Percentiles rank a stretch among this genome's conserved stretches.
phyloP scores from a whole-genome alignment of 2,888 invertebrate genomes.

The Hydriomena furcata region DNA sequence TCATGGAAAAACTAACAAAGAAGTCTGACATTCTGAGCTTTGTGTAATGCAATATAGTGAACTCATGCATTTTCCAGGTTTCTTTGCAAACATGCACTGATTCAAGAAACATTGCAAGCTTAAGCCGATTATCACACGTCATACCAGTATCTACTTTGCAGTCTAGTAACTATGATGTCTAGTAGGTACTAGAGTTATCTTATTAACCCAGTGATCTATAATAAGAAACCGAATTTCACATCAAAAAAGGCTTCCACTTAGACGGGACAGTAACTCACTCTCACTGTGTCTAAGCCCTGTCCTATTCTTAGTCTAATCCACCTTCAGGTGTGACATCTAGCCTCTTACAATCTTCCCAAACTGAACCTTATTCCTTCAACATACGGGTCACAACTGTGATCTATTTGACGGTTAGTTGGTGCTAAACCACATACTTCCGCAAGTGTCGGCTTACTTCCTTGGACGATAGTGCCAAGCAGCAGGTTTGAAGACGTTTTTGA shows the following conservation, averaged over 20 bases:
- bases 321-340: constrained; percentile 1
- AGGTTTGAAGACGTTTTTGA: constrained; percentile 27
- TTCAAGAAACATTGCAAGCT: constrained; percentile 4
- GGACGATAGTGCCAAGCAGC: constrained; percentile 19
- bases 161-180: too few relatives aligned
- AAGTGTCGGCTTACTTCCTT: constrained; percentile 34
- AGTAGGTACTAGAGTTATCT: too few relatives aligned
- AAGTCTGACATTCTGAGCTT: too few relatives aligned
- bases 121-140: neutral
- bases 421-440: constrained; percentile 32
- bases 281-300: neutral
- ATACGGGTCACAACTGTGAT: constrained; percentile 8
- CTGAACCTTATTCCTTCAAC: neutral
- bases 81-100: constrained; percentile 10
- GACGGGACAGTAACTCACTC: neutral
- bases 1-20: too few relatives aligned
- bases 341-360: neutral
- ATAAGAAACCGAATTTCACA: too few relatives aligned
- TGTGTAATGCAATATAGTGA: neutral
- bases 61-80: constrained; percentile 4
- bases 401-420: constrained; percentile 6
- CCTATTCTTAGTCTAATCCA: constrained; percentile 2
- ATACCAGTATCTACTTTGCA: too few relatives aligned
- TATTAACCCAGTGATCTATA: too few relatives aligned
- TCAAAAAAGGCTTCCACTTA: neutral